Base-by-base conservation (phyloP, 2,888 invertebrate species). In the Thera obeliscata region DNA sequence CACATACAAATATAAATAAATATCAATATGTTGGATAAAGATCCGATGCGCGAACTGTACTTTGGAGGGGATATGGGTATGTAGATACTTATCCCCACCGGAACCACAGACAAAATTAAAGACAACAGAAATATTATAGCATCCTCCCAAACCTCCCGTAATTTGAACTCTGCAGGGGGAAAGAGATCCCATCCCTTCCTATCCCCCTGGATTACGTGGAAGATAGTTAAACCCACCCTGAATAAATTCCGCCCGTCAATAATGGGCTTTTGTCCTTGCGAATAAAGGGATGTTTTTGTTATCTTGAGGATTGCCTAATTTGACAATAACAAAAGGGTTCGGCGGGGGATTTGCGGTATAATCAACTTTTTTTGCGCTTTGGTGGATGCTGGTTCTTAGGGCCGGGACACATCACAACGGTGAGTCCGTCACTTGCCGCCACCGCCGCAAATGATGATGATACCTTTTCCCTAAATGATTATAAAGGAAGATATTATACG, bases 271-370 rank as follows among this genome's bases (percentile, higher is more conserved):
- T 92, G 91, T 91, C 88, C 90, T 86, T 87, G 84, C 78, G 65
- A 67, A 82, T 79, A 88, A 91, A 91, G 90, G 93, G 90, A 83
- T 91, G 89, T 91, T 92, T 91, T 92, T 93, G 93, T 93, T 93
- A 93, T 93, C 93, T 93, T 93, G 93, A 93, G 93, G 90, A 93
- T 91, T 90, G 93, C 87, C 91, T 93, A 93, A 93, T 93, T 93
- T 93, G 93, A 91, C 91, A 93, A 92, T 89, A 93, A 93, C 93
- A 93, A 93, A 91, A 89, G 90, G 89, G 86, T 80, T 88, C 87
- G 88, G 87, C 83, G 83, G 77, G 91, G 91, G 90, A 87, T 88
- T 88, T 88, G 86, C 83, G 90, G 90, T 90, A 84, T 88, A 90
- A 93, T 93, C 91, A 90, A 87, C 85, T 80, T 86, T 87, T 89